Percentiles rank a stretch among this genome's conserved stretches.
Evolutionary conservation across 2,797 vertebrate species (phyloP).

Genomic region (Micrastur ruficollis): DNA sequence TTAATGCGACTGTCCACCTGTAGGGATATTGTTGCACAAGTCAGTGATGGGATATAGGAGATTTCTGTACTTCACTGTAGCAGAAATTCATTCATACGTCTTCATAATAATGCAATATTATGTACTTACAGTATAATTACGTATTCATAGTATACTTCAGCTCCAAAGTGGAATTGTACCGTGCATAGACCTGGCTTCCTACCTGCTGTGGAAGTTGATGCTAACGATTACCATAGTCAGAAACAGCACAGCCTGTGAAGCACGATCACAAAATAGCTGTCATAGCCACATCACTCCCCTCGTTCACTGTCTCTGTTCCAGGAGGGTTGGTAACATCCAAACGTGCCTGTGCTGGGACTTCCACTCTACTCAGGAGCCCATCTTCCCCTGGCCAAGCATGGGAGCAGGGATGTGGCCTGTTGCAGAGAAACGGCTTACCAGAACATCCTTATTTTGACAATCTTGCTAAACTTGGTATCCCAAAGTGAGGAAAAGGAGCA

Average conservation of each 20-base stretch:
- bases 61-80: not conserved
- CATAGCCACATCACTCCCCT: not conserved
- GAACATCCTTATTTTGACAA: not conserved
- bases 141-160: not conserved
- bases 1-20: not conserved
- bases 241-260: not conserved
- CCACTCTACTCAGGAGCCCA: not conserved
- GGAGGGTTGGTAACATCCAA: not conserved
- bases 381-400: not conserved
- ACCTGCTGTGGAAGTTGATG: not conserved
- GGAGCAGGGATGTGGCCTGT: not conserved
- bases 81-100: not conserved
- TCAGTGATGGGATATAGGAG: not conserved
- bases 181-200: not conserved
- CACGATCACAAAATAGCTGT: not conserved
- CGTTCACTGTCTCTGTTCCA: not conserved
- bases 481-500: not conserved
- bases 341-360: not conserved
- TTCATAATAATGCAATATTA: not conserved
- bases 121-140: not conserved
- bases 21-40: not conserved
- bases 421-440: not conserved
- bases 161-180: not conserved
- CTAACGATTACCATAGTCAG: not conserved
- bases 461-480: not conserved